Conservation (phyloP, 2,888 invertebrate genomes). For the Agonum fuliginosum region DNA sequence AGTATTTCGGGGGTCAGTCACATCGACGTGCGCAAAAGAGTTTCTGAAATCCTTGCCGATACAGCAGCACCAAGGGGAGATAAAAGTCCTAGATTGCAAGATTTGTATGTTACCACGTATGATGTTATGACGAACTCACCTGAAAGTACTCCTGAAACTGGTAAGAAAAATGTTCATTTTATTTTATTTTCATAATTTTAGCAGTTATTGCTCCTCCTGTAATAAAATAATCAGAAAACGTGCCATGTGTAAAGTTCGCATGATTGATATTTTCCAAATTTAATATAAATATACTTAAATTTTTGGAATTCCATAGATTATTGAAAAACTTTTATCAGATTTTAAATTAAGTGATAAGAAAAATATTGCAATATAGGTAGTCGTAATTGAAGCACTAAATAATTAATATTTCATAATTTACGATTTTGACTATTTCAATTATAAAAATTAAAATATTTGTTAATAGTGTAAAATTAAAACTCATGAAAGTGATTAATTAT, state of each 20-base stretch:
- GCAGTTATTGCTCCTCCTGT: too few relatives aligned
- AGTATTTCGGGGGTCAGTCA: constrained; percentile 40
- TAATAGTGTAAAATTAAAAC: too few relatives aligned
- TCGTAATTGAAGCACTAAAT: neutral
- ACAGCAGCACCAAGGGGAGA: constrained; percentile 67
- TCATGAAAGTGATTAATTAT: neutral
- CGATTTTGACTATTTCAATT: too few relatives aligned
- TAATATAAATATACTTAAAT: constrained; percentile 3
- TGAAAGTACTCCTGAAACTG: constrained; percentile 67
- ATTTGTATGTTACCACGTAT: constrained; percentile 70
- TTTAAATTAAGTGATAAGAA: constrained; percentile 10
- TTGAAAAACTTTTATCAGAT: constrained; percentile 15
- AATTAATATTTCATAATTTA: neutral
- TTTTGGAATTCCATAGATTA: constrained; percentile 21
- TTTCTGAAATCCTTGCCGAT: constrained; percentile 70
- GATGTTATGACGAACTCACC: constrained; percentile 68
- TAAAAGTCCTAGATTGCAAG: constrained; percentile 70
- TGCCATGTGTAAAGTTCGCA: neutral
- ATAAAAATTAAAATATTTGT: too few relatives aligned
- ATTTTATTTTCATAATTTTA: constrained; percentile 18
- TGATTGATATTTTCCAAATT: constrained; percentile 6
- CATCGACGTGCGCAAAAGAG: constrained; percentile 69
- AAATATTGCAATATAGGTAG: neutral
- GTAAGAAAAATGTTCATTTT: constrained; percentile 62
- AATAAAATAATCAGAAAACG: too few relatives aligned